Conservation (phyloP, 2,113 vertebrate genomes). For the Mionectes macconnelli region DNA sequence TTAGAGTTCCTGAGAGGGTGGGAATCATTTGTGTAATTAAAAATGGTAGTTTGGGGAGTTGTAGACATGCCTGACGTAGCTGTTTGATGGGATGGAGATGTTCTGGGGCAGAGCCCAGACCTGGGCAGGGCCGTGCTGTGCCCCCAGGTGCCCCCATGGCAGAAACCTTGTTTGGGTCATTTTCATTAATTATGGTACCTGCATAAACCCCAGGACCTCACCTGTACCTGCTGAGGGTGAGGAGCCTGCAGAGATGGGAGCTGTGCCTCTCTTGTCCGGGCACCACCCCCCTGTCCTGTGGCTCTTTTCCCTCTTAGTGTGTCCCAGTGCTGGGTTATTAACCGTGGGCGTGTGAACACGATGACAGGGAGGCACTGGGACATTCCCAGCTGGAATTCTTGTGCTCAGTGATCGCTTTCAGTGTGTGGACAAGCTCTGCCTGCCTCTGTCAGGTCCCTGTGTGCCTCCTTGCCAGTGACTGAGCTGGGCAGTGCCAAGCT, state of each 20-base stretch:
- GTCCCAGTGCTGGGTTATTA: not conserved
- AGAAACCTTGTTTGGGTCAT: not conserved
- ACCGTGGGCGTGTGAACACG: accelerated
- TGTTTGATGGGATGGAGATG: not conserved
- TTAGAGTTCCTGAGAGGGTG: not conserved
- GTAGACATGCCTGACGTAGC: not conserved
- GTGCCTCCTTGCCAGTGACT: not conserved
- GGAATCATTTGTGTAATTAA: not conserved
- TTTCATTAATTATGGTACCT: not conserved
- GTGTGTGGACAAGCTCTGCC: not conserved
- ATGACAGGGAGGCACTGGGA: not conserved
- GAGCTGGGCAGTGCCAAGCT: not conserved
- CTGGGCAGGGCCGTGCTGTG: not conserved
- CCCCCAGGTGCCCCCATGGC: not conserved
- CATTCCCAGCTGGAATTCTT: not conserved
- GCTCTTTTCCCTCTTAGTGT: not conserved
- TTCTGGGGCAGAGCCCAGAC: not conserved
- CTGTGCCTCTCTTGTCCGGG: not conserved
- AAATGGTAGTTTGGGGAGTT: not conserved
- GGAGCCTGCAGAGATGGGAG: not conserved
- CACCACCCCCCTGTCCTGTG: not conserved
- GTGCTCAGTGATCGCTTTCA: not conserved
- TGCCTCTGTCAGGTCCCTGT: not conserved
- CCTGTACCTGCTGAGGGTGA: not conserved
- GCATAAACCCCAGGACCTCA: not conserved